Conservation (phyloP, 2,797 vertebrate genomes). For the Limnodromus scolopaceus region DNA sequence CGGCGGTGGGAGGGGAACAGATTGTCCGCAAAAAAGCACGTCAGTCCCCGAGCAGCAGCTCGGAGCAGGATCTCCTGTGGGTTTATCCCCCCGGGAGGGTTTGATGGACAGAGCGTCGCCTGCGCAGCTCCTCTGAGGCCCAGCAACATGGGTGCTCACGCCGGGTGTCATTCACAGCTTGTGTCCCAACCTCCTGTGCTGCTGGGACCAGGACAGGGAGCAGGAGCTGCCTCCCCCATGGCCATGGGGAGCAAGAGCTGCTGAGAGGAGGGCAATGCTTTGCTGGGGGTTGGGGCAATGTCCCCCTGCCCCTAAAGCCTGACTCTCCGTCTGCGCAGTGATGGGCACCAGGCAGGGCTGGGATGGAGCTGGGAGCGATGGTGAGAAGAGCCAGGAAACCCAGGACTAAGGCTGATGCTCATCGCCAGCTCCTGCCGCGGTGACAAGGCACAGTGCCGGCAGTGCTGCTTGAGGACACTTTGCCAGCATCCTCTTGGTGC, state of each 20-base stretch:
- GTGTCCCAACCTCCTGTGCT: fast-evolving
- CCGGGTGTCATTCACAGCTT: fast-evolving
- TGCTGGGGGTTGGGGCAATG: fast-evolving
- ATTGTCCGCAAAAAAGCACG: neutral
- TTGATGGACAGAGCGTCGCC: neutral
- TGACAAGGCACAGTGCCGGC: neutral
- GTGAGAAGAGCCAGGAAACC: neutral
- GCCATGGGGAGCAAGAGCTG: neutral
- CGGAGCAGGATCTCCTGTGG: neutral
- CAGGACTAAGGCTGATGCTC: neutral
- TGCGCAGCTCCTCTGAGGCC: neutral
- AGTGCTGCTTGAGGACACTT: neutral
- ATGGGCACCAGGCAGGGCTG: neutral
- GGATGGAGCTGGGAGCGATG: fast-evolving
- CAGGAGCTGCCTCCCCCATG: fast-evolving
- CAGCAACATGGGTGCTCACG: fast-evolving
- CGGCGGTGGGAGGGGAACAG: slow-evolving; percentile 7
- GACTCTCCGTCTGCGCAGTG: fast-evolving
- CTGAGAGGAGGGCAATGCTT: neutral
- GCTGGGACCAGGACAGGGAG: neutral
- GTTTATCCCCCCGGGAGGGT: neutral
- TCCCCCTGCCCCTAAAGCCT: neutral
- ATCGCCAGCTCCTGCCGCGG: neutral
- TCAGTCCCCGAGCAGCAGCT: neutral
- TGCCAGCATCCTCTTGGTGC: neutral